Evolutionary conservation across 2,888 invertebrate species (phyloP), one percentile per base, ranked within the genome.

Genomic region (Hyles lineata): DNA sequence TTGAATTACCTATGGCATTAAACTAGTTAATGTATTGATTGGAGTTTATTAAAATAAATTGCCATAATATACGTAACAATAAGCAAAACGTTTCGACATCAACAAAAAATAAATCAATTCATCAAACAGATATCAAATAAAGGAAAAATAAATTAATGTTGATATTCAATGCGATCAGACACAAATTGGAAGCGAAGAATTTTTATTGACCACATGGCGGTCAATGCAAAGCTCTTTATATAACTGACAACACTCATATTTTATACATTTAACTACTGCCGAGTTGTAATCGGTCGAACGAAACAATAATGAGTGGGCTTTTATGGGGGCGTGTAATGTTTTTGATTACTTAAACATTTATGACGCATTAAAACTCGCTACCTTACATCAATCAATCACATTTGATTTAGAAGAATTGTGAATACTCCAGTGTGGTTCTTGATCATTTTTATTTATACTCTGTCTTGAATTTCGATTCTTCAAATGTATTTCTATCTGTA

Each of bases 191-290:
- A 75, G 76, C 77, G 72, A 81, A 81, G 83, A 85, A 85, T 87
- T 87, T 88, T 85, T 87, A 85, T 87, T 83, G 80, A 79, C 75
- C 83, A 78, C 81, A 77, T 76, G 75, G 79, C 81, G 78, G 80
- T 78, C 72, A 74, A 76, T 69, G 79, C 76, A 77, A 79, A 80
- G 79, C 73, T 78, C 76, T 77, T 77, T 80, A 80, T 80, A 79
- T 82, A 79, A 83, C 81, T 85, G 88, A 88, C 87, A 87, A 85
- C 76, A 74, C 79, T 84, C 85, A 87, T 90, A 89, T 89, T 86
- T 90, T 87, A 89, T 79, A 82, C 84, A 79, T 87, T 90, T 86
- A 89, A 91, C 85, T 85, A 83, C 83, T 82, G 78, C 75, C 67
- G 67, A 67, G 78, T 78, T 81, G 77, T 83, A 85, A 85, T 83